Conservation (phyloP, 2,113 vertebrate species). For the Rhinogobius similis region DNA sequence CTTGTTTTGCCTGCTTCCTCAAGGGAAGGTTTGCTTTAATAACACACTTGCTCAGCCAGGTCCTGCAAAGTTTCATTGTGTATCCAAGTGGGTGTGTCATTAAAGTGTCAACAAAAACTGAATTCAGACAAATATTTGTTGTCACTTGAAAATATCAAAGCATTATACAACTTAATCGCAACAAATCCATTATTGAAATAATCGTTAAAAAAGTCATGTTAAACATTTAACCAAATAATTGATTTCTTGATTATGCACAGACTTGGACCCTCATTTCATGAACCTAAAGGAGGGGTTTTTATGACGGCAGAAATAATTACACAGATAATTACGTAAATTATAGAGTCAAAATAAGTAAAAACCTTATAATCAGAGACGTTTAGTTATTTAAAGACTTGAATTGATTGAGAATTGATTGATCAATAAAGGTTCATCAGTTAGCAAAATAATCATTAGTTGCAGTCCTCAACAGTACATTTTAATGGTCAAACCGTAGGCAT, state of each 20-base stretch:
- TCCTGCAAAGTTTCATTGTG: conserved; percentile 10
- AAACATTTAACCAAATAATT: too few species aligned
- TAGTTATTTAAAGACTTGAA: neutral
- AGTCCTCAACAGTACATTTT: neutral
- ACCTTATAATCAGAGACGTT: neutral
- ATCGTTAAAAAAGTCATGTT: too few species aligned
- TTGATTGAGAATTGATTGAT: neutral
- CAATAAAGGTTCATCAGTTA: neutral
- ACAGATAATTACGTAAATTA: too few species aligned
- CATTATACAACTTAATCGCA: neutral
- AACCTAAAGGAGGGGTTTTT: too few species aligned
- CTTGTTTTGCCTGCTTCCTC: conserved; percentile 25
- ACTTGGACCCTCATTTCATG: too few species aligned
- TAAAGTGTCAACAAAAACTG: conserved; percentile 17
- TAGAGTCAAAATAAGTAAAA: neutral
- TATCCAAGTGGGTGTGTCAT: conserved; percentile 40
- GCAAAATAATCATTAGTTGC: neutral
- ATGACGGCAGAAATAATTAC: too few species aligned
- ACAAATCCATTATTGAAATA: neutral
- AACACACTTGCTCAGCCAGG: conserved; percentile 44
- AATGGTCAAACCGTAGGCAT: too few species aligned
- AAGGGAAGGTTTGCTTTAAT: conserved; percentile 12
- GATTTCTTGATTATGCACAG: too few species aligned
- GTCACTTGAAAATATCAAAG: neutral
- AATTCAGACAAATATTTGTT: neutral